Evolutionary conservation across 2,797 vertebrate species (phyloP).

Genomic region (Xenopus petersii): DNA sequence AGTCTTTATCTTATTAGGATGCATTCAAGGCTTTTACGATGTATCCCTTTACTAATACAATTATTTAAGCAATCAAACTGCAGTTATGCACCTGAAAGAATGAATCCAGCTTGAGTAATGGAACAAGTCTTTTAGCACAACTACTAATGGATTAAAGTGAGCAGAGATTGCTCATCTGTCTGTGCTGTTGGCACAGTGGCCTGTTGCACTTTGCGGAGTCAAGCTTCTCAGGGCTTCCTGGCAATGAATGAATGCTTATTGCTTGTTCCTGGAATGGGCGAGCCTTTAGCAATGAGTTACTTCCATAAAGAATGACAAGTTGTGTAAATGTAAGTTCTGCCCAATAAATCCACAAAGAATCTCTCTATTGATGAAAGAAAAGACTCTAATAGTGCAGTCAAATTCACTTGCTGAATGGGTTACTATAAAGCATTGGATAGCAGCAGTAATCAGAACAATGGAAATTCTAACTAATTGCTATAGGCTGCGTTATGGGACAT

Average conservation of each 20-base stretch:
- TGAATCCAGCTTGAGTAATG: conserved; percentile 27
- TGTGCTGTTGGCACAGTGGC: not conserved
- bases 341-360: not conserved
- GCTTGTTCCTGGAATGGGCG: not conserved
- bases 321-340: not conserved
- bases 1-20: conserved; percentile 18
- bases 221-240: not conserved
- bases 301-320: not conserved
- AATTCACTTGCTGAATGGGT: too few species aligned
- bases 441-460: too few species aligned
- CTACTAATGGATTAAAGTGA: conserved; percentile 17
- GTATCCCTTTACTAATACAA: conserved; percentile 36
- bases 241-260: not conserved
- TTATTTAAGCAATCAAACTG: conserved; percentile 34
- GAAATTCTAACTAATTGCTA: too few species aligned
- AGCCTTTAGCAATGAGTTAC: not conserved
- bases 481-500: too few species aligned
- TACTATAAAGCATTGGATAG: too few species aligned
- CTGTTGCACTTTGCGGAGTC: not conserved
- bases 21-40: conserved; percentile 23
- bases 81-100: conserved; percentile 18
- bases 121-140: conserved; percentile 29
- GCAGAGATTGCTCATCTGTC: not conserved
- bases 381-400: too few species aligned
- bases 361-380: not conserved